These are phyloP conservation scores for Ochotona curzoniae DNA, from an alignment of 2,113 vertebrate genomes.

Conservation along the genomic window DNA sequence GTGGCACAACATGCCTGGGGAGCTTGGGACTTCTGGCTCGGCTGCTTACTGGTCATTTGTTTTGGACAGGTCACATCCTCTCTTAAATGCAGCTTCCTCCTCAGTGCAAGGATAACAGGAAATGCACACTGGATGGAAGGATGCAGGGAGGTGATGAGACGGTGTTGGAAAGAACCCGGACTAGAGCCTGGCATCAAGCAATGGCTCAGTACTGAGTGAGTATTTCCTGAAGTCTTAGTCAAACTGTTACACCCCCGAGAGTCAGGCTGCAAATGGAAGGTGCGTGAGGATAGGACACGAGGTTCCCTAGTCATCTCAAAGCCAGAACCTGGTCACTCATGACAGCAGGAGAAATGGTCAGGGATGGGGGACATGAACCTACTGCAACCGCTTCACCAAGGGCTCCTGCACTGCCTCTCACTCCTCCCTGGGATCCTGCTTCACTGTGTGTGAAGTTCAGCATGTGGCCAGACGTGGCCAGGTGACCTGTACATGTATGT, in stretches of 20 bases:
- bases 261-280: not conserved
- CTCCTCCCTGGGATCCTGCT: not conserved
- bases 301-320: not conserved
- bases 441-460: not conserved
- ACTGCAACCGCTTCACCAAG: not conserved
- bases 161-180: not conserved
- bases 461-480: not conserved
- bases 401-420: not conserved
- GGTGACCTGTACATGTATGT: too few species aligned
- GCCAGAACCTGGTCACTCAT: not conserved
- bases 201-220: not conserved
- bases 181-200: not conserved
- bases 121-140: not conserved
- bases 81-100: not conserved
- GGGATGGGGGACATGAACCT: not conserved
- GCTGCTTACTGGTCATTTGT: not conserved
- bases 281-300: not conserved
- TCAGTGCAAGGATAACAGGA: not conserved
- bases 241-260: not conserved
- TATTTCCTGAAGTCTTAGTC: not conserved
- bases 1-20: accelerated
- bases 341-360: not conserved
- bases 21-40: not conserved
- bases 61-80: not conserved
- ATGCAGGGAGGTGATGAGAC: not conserved